phyloP scores from a whole-genome alignment of 2,888 invertebrate species.

The Leucoma salicis region DNA sequence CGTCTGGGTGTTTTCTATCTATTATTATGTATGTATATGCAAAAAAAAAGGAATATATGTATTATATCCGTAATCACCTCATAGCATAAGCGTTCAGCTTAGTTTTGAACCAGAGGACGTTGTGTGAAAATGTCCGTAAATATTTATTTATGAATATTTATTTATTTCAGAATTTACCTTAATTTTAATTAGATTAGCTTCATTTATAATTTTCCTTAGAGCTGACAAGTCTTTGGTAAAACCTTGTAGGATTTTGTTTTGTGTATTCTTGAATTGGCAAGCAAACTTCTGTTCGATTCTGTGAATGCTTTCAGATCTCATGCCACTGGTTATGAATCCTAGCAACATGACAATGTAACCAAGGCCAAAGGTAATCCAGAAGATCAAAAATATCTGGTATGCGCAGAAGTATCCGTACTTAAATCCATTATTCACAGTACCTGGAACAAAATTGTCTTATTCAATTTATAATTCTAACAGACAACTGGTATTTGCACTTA shows the following conservation, averaged over 20 bases:
- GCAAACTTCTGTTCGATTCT: conserved; percentile 89
- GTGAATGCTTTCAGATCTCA: conserved; percentile 88
- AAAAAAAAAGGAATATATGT: too few species aligned
- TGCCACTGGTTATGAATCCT: conserved; percentile 90
- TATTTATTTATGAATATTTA: too few species aligned
- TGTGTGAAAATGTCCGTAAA: too few species aligned
- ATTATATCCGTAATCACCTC: too few species aligned
- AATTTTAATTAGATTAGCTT: conserved; percentile 90
- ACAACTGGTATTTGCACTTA: too few species aligned
- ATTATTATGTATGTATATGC: too few species aligned
- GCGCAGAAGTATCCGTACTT: conserved; percentile 84
- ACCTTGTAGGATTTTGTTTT: conserved; percentile 88
- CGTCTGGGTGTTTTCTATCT: too few species aligned
- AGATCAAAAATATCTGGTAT: conserved; percentile 91
- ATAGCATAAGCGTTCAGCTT: too few species aligned
- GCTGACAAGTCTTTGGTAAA: conserved; percentile 89
- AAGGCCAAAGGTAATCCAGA: conserved; percentile 95
- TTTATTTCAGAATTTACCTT: too few species aligned
- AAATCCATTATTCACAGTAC: conserved; percentile 74
- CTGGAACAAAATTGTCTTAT: conserved; percentile 63
- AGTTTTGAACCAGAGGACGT: too few species aligned
- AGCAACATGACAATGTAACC: conserved; percentile 95
- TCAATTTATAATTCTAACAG: too few species aligned
- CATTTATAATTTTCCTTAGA: conserved; percentile 88
- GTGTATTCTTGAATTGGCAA: conserved; percentile 89